phyloP scores from a whole-genome alignment of 2,888 invertebrate species.

The Zootermopsis nevadensis region DNA sequence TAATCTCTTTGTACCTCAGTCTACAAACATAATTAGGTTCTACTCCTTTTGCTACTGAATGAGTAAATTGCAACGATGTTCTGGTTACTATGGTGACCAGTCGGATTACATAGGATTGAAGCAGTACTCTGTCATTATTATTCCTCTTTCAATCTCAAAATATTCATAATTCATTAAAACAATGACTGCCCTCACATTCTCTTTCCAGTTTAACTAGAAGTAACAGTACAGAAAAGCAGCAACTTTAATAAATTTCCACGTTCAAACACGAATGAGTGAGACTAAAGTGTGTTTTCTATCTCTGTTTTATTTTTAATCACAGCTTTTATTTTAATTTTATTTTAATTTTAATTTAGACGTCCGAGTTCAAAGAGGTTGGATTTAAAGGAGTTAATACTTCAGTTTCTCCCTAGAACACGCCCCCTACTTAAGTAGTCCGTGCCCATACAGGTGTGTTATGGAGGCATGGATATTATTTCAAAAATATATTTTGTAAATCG shows the following conservation, averaged over 20 bases:
- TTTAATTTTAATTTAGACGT: not conserved
- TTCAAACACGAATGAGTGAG: not conserved
- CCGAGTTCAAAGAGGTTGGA: too few relatives aligned
- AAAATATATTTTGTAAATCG: too few relatives aligned
- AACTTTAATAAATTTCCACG: not conserved
- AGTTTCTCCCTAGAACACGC: too few relatives aligned
- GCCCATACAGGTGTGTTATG: too few relatives aligned
- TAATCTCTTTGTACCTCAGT: too few relatives aligned
- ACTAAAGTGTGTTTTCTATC: not conserved
- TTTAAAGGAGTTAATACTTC: too few relatives aligned
- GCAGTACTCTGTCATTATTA: not conserved
- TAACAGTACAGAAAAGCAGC: not conserved
- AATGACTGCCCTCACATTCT: not conserved
- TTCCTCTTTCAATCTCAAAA: not conserved
- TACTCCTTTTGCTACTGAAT: too few relatives aligned
- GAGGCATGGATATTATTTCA: too few relatives aligned
- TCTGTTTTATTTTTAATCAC: not conserved
- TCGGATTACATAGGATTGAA: not conserved
- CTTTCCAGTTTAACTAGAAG: not conserved
- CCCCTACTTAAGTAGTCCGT: too few relatives aligned
- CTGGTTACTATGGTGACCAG: not conserved
- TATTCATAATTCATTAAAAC: not conserved
- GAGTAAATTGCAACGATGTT: not conserved
- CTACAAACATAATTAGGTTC: too few relatives aligned
- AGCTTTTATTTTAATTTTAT: not conserved